Evolutionary conservation across 1,140 invertebrate species (phyloP).

Genomic region (Lepidotrigona ventralis): DNA sequence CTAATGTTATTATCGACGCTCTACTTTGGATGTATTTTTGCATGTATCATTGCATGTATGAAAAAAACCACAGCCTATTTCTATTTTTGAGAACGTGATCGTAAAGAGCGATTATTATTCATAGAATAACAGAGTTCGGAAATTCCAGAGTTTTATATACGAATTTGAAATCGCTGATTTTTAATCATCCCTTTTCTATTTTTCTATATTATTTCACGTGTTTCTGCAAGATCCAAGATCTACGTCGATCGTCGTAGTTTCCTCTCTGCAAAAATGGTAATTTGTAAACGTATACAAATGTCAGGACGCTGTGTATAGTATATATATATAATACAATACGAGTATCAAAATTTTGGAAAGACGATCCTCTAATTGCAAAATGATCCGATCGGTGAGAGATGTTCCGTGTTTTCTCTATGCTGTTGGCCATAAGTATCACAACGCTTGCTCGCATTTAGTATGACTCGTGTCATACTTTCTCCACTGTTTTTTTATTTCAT

Average conservation of each 20-base stretch:
- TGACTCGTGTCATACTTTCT: background rate
- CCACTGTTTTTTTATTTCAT: background rate
- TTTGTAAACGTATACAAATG: conserved; percentile 64
- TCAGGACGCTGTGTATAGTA: conserved; percentile 52
- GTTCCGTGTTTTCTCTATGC: background rate
- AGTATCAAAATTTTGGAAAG: conserved; percentile 66
- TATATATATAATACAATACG: conserved; percentile 53
- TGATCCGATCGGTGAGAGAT: background rate
- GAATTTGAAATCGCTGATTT: background rate
- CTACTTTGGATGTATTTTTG: no score
- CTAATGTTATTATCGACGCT: no score
- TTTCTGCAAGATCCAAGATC: background rate
- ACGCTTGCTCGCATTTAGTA: background rate
- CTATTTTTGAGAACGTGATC: no score
- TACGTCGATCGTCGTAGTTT: conserved; percentile 17
- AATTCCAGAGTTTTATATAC: background rate
- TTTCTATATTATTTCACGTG: background rate
- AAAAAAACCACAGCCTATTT: no score
- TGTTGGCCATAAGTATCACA: background rate
- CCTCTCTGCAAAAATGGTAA: conserved; percentile 21
- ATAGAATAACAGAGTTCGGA: background rate
- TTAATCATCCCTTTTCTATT: background rate
- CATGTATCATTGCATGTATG: no score
- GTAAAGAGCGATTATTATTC: no score
- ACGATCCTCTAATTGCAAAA: conserved; percentile 18